Conservation (phyloP, 2,888 invertebrate genomes). For the Orthonychiurus folsomi region DNA sequence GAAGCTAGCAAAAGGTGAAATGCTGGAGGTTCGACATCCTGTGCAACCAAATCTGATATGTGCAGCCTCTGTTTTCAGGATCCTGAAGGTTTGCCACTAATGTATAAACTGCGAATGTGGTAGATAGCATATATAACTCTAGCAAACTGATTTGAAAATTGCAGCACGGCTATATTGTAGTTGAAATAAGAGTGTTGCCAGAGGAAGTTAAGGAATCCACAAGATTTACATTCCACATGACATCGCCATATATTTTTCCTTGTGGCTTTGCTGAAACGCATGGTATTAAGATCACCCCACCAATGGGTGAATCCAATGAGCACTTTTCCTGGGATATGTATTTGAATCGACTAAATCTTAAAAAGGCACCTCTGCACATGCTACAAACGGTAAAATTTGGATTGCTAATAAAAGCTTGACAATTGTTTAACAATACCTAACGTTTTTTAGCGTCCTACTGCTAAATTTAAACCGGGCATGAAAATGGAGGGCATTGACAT, state of each 20-base stretch:
- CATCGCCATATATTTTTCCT: conserved; percentile 25
- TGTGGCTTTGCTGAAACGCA: conserved; percentile 23
- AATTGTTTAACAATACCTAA: background rate
- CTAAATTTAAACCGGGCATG: conserved; percentile 20
- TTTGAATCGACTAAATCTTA: background rate
- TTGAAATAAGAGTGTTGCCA: background rate
- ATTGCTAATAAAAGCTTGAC: background rate
- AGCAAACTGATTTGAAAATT: too few species aligned
- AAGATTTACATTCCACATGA: conserved; percentile 20
- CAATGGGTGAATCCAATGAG: conserved; percentile 8
- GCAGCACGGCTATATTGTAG: conserved; percentile 22
- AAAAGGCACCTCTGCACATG: background rate
- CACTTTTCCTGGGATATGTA: conserved; percentile 20
- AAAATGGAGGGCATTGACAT: conserved; percentile 30
- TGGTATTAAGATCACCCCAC: conserved; percentile 18
- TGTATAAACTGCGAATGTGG: too few species aligned
- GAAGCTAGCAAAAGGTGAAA: conserved; percentile 13
- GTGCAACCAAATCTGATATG: conserved; percentile 16
- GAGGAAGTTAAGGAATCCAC: background rate
- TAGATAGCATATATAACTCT: too few species aligned
- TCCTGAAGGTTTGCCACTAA: too few species aligned
- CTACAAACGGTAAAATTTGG: background rate
- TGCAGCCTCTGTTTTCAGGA: conserved; percentile 11
- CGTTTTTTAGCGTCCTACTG: conserved; percentile 14
- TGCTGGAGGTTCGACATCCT: conserved; percentile 27